These are phyloP conservation scores for Stenodera caucasica DNA, from an alignment of 2,888 invertebrate species.

Conservation along the genomic window DNA sequence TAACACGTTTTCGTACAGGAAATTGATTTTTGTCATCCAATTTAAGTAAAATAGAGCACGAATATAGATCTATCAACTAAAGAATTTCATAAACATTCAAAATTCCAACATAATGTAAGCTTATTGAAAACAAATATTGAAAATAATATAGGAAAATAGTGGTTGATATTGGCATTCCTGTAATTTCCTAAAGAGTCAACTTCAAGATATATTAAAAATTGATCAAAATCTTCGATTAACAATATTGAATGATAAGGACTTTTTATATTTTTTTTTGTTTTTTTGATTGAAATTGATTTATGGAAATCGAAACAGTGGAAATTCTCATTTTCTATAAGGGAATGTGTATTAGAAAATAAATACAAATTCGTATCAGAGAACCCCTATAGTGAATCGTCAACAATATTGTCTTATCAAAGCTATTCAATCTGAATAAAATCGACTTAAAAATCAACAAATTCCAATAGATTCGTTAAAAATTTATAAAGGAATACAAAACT, in stretches of 20 bases:
- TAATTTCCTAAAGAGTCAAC: slow-evolving; percentile 6
- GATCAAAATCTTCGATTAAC: slow-evolving; percentile 25
- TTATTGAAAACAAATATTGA: slow-evolving; percentile 8
- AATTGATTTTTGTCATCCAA: slow-evolving; percentile 16
- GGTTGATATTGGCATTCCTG: slow-evolving; percentile 17
- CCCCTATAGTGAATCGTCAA: slow-evolving; percentile 34
- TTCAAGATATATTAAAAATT: slow-evolving; percentile 28
- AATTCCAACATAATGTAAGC: neutral
- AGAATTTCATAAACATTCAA: slow-evolving; percentile 10
- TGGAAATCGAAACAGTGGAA: slow-evolving; percentile 21
- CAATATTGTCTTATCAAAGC: slow-evolving; percentile 28
- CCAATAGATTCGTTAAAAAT: slow-evolving; percentile 12
- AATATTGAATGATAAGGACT: slow-evolving; percentile 19
- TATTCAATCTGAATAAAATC: slow-evolving; percentile 22
- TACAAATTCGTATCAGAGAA: slow-evolving; percentile 39
- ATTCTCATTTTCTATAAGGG: slow-evolving; percentile 35
- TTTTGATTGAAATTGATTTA: slow-evolving; percentile 9
- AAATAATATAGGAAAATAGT: no score
- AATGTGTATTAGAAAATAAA: slow-evolving; percentile 28
- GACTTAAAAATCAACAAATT: slow-evolving; percentile 13
- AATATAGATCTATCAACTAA: neutral
- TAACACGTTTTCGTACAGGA: slow-evolving; percentile 5
- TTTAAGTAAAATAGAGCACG: neutral
- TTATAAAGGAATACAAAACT: slow-evolving; percentile 5
- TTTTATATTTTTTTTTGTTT: slow-evolving; percentile 15